Conservation (phyloP, 53 echinoderm and acorn worm genomes). For the Paracentrotus lividus region DNA sequence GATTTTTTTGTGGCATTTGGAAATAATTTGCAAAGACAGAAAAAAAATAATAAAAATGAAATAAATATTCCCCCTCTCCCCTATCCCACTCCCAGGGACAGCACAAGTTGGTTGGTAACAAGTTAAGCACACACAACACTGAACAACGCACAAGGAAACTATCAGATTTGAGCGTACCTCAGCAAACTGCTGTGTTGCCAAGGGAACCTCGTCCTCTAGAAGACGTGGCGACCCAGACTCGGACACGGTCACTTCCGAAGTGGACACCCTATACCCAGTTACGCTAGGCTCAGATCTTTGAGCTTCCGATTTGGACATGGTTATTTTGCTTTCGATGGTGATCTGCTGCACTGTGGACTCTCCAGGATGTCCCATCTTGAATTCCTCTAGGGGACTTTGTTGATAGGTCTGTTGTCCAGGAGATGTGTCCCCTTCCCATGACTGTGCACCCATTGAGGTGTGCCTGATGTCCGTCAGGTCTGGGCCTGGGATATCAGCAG, state of each 20-base stretch:
- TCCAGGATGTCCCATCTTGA: conserved; percentile 65
- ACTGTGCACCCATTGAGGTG: conserved; percentile 88
- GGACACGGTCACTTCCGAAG: conserved; percentile 91
- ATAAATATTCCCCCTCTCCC: neutral
- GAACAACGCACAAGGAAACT: conserved; percentile 55
- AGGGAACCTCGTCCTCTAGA: conserved; percentile 77
- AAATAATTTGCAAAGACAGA: too few species aligned
- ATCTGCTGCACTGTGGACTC: conserved; percentile 79
- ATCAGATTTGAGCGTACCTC: conserved; percentile 84
- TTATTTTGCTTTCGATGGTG: conserved; percentile 62
- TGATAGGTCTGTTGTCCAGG: conserved; percentile 58
- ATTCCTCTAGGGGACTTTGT: conserved; percentile 72
- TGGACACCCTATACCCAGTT: conserved; percentile 55
- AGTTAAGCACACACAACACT: conserved; percentile 55
- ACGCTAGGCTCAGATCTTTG: conserved; percentile 57
- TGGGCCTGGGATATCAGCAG: conserved; percentile 83
- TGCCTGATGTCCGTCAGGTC: conserved; percentile 81
- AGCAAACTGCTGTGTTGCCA: conserved; percentile 81
- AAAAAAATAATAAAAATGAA: neutral
- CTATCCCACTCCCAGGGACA: neutral
- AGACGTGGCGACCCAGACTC: conserved; percentile 78
- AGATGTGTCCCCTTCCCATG: conserved; percentile 77
- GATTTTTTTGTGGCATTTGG: neutral
- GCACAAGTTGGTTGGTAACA: conserved; percentile 29
- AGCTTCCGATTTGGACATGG: conserved; percentile 68